phyloP scores from a whole-genome alignment of 2,113 vertebrate genomes.

The Salvator merianae region DNA sequence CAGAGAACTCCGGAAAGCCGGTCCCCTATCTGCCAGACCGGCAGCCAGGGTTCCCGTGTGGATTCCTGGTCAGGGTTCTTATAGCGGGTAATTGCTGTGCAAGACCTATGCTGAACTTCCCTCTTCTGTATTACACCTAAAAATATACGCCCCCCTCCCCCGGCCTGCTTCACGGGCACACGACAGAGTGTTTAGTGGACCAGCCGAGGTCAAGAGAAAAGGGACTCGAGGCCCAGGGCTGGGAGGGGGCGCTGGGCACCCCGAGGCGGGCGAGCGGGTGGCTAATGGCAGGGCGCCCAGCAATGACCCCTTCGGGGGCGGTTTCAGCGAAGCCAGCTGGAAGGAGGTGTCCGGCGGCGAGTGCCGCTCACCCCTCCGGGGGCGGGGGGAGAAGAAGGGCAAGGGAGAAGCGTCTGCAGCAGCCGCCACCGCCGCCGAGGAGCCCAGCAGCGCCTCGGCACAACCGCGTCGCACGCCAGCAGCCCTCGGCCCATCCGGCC shows the following conservation, averaged over 20 bases:
- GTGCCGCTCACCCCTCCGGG: slow-evolving; percentile 2
- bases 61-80: too few species aligned
- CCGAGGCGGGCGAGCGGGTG: not conserved
- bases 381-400: not conserved
- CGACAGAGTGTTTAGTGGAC: too few species aligned
- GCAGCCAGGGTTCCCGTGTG: too few species aligned
- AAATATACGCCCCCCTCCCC: too few species aligned
- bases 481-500: not conserved
- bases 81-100: too few species aligned
- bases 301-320: not conserved
- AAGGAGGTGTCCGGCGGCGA: not conserved
- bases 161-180: too few species aligned
- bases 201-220: too few species aligned
- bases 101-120: too few species aligned
- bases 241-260: not conserved
- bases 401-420: not conserved
- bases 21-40: too few species aligned
- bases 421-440: not conserved
- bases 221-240: too few species aligned
- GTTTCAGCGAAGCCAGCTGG: not conserved
- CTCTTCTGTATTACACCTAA: too few species aligned
- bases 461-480: not conserved
- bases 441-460: not conserved
- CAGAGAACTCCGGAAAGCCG: too few species aligned
- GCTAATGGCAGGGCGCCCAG: not conserved